Conservation (phyloP, 2,888 invertebrate genomes). For the Antheraea yamamai region DNA sequence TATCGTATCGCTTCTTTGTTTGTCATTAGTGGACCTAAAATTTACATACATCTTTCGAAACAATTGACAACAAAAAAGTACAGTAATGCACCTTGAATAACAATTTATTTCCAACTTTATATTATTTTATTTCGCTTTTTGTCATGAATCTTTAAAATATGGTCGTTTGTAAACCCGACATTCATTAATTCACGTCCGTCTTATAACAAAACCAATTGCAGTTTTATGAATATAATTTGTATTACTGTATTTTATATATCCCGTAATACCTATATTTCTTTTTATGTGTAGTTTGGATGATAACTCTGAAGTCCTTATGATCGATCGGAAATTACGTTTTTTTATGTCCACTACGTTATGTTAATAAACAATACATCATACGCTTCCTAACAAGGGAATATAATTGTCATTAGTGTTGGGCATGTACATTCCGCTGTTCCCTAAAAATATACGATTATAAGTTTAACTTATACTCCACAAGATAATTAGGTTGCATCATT, state of each 20-base stretch:
- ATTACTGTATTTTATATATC: slow-evolving; percentile 21
- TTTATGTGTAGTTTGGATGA: slow-evolving; percentile 72
- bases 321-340: slow-evolving; percentile 63
- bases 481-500: slow-evolving; percentile 76
- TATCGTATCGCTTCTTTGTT: slow-evolving; percentile 7
- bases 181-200: neutral
- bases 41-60: neutral
- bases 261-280: slow-evolving; percentile 15
- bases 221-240: neutral
- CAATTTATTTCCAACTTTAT: neutral
- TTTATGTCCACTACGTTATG: slow-evolving; percentile 63
- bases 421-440: slow-evolving; percentile 79
- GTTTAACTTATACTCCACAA: slow-evolving; percentile 62
- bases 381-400: slow-evolving; percentile 80
- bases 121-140: neutral
- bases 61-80: slow-evolving; percentile 12
- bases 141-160: neutral
- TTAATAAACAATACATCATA: slow-evolving; percentile 72
- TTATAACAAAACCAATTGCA: neutral
- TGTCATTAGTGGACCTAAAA: neutral
- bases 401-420: slow-evolving; percentile 78
- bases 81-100: slow-evolving; percentile 14
- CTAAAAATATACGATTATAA: slow-evolving; percentile 60
- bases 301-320: slow-evolving; percentile 64
- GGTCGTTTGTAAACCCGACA: neutral